These are phyloP conservation scores for human (Homo sapiens) DNA, from an alignment of 2,113 vertebrate species.

Conservation along the genomic window GRCh38 chr18:62484001-62484500, in stretches of 20 bases:
- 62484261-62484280: conserved; percentile 47
- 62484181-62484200: not conserved
- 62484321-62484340: conserved; percentile 65
- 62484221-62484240: conserved; percentile 60
- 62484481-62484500: conserved; percentile 74
- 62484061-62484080: not conserved
- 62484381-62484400: conserved; percentile 60
- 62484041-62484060: not conserved
- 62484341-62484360: conserved; percentile 69
- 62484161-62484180: not conserved
- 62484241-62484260: conserved; percentile 61
- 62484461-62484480: conserved; percentile 74
- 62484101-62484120: conserved; percentile 20
- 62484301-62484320: conserved; percentile 70
- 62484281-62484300: conserved; percentile 69
- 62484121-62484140: conserved; percentile 39
- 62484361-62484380: conserved; percentile 74
- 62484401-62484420: conserved; percentile 71
- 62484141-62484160: not conserved
- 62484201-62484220: not conserved
- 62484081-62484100: not conserved
- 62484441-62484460: conserved; percentile 63
- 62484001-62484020: not conserved
- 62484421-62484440: conserved; percentile 54
- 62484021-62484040: not conserved